These are phyloP conservation scores for Macrocentrus cingulum DNA, from an alignment of 1,140 invertebrate species.

Conservation along the genomic window DNA sequence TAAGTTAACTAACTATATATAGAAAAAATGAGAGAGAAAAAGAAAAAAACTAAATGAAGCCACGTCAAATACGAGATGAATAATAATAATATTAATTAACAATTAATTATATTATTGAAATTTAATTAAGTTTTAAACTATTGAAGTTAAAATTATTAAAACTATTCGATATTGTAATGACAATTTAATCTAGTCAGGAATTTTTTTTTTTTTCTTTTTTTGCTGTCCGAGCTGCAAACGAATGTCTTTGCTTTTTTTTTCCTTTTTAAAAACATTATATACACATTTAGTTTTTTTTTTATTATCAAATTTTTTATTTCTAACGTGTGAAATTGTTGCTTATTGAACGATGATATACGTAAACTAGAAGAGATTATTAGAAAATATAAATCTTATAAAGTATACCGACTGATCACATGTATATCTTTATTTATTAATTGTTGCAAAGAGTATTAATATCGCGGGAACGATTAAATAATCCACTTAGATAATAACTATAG, in stretches of 20 bases:
- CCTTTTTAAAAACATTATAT: not conserved
- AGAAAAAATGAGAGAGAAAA: conserved; percentile 5
- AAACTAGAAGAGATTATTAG: not conserved
- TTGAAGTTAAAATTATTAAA: no score
- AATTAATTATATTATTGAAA: no score
- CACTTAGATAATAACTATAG: conserved; percentile 5
- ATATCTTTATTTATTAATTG: conserved; percentile 16
- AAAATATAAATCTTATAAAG: no score
- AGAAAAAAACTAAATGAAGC: not conserved
- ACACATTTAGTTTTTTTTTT: no score
- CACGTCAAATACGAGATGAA: not conserved
- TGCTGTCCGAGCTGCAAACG: not conserved
- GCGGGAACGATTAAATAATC: conserved; percentile 21
- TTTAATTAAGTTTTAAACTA: no score
- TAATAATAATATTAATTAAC: conserved; percentile 4
- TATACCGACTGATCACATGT: conserved; percentile 19
- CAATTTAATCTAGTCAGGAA: conserved; percentile 1
- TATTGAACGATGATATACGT: conserved; percentile 7
- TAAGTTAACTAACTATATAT: conserved; percentile 28
- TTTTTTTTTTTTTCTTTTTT: not conserved
- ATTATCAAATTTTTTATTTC: no score
- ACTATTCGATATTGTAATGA: not conserved
- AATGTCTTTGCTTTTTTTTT: not conserved
- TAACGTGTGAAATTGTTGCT: conserved; percentile 19
- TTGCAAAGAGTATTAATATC: conserved; percentile 16